These are phyloP conservation scores for Callorhinus ursinus DNA, from an alignment of 2,113 vertebrate species.

Conservation along the genomic window DNA sequence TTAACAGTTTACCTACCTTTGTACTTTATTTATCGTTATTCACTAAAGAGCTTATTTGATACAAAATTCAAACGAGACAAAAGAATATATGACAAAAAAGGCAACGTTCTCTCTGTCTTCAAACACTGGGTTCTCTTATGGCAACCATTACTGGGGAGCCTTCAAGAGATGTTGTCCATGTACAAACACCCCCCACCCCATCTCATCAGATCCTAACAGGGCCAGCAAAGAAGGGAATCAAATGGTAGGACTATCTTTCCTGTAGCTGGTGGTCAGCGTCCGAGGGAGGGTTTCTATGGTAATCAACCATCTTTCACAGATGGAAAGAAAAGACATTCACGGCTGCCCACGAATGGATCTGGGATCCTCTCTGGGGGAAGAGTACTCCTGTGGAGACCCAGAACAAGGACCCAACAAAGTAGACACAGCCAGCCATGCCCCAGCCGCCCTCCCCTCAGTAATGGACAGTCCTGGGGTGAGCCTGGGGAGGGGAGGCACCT, in stretches of 20 bases:
- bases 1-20: neutral
- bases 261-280: neutral
- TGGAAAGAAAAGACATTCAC: neutral
- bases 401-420: rapidly evolving
- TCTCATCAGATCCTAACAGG: neutral
- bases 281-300: neutral
- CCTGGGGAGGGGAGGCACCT: neutral
- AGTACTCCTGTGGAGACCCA: neutral
- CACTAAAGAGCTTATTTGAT: neutral
- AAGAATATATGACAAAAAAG: neutral
- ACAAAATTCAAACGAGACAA: neutral
- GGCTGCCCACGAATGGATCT: neutral
- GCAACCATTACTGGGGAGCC: no score
- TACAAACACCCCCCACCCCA: neutral
- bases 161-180: neutral
- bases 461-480: neutral
- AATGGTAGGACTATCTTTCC: neutral
- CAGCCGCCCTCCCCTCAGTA: neutral
- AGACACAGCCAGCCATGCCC: neutral
- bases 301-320: neutral
- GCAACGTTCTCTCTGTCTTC: neutral
- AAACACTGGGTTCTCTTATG: neutral
- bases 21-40: neutral
- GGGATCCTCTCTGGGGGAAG: neutral
- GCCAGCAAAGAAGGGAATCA: neutral